Evolutionary conservation across 2,888 invertebrate genomes (phyloP).

Genomic region (Caenorhabditis wallacei): DNA sequence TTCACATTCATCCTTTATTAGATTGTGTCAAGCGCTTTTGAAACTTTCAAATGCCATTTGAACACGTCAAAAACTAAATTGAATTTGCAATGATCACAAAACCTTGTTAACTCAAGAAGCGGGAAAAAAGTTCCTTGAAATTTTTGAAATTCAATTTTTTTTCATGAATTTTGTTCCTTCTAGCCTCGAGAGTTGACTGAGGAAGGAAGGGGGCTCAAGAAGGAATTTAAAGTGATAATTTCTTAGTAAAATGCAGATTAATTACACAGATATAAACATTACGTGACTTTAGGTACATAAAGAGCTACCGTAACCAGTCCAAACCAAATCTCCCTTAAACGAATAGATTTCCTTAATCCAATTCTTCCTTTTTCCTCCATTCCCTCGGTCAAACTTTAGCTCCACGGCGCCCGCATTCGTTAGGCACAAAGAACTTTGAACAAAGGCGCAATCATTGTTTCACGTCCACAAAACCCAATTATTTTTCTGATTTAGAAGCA

Average conservation of each 20-base stretch:
- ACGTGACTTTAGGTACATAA: too few species aligned
- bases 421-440: constrained; percentile 11
- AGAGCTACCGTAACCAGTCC: too few species aligned
- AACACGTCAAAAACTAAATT: constrained; percentile 14
- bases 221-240: too few species aligned
- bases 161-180: constrained; percentile 19
- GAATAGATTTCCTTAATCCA: neutral
- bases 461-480: neutral
- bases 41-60: neutral
- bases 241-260: too few species aligned
- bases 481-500: neutral
- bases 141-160: constrained; percentile 2
- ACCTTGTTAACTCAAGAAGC: neutral
- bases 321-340: too few species aligned
- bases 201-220: too few species aligned
- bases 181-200: too few species aligned
- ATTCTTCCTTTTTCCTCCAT: neutral
- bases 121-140: constrained; percentile 1
- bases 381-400: constrained; percentile 3
- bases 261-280: too few species aligned
- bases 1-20: neutral
- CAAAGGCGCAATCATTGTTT: neutral
- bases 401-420: too few species aligned
- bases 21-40: neutral
- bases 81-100: constrained; percentile 4